Conservation (phyloP, 2,888 invertebrate genomes). For the Neria commutata region DNA sequence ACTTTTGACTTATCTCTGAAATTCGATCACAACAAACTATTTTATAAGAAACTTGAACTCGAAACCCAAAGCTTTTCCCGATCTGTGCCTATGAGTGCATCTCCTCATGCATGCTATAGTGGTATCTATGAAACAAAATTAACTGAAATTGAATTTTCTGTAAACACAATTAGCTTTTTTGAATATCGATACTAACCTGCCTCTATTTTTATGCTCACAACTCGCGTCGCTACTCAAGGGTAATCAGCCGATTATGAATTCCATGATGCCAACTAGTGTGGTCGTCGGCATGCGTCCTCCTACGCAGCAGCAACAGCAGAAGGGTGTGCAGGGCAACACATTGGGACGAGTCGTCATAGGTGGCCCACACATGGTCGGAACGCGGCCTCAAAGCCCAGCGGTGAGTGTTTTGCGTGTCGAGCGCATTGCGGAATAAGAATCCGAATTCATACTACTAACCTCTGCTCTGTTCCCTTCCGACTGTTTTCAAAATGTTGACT, state of each 20-base stretch:
- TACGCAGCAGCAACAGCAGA: conserved; percentile 71
- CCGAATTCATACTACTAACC: neutral
- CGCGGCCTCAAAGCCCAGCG: conserved; percentile 80
- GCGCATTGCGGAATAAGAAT: neutral
- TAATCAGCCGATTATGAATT: conserved; percentile 69
- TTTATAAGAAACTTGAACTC: too few species aligned
- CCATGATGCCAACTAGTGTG: conserved; percentile 76
- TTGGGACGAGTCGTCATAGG: conserved; percentile 84
- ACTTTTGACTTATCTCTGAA: too few species aligned
- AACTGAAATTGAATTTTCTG: too few species aligned
- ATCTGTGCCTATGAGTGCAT: too few species aligned
- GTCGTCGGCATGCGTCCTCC: conserved; percentile 84
- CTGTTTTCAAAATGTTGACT: conserved; percentile 8
- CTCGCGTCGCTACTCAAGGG: conserved; percentile 43
- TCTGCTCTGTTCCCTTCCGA: conserved; percentile 24
- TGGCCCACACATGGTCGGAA: conserved; percentile 80
- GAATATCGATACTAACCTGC: too few species aligned
- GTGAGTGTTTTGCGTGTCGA: conserved; percentile 55
- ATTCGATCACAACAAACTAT: too few species aligned
- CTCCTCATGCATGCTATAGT: too few species aligned
- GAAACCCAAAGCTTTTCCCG: too few species aligned
- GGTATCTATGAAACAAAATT: too few species aligned
- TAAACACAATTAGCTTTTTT: too few species aligned
- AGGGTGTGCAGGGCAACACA: conserved; percentile 74
- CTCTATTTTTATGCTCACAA: too few species aligned